These are phyloP conservation scores for Lathronympha strigana DNA, from an alignment of 2,888 invertebrate species.

Conservation along the genomic window DNA sequence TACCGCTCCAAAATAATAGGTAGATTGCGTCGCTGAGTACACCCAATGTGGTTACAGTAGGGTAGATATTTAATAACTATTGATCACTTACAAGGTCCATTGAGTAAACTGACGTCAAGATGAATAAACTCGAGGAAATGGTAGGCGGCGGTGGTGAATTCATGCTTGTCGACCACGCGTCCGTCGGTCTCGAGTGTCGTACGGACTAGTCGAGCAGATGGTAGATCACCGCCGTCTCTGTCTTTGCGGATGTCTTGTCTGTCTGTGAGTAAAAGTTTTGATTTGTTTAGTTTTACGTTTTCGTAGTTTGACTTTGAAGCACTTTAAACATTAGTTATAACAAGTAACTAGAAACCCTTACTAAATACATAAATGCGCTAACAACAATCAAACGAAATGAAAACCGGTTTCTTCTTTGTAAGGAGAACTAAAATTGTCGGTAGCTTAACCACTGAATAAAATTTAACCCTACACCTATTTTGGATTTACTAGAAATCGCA, in stretches of 20 bases:
- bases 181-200: conserved; percentile 63
- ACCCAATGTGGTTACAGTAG: no score
- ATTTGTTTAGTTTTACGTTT: background rate
- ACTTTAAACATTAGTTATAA: no score
- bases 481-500: no score
- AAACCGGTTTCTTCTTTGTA: no score
- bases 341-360: no score
- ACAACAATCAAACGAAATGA: no score
- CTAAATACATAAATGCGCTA: no score
- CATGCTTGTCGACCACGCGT: conserved; percentile 59
- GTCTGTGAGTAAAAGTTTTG: conserved; percentile 47
- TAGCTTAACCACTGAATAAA: no score
- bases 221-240: conserved; percentile 57
- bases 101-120: conserved; percentile 61
- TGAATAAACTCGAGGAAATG: conserved; percentile 64
- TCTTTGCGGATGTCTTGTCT: conserved; percentile 54
- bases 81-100: conserved; percentile 59
- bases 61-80: background rate
- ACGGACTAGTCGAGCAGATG: conserved; percentile 65
- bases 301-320: background rate
- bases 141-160: conserved; percentile 59
- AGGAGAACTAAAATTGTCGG: no score
- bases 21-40: no score
- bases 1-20: no score
- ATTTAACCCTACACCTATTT: no score